These are phyloP conservation scores for Noturus placidus DNA, from an alignment of 2,113 vertebrate genomes.

Conservation along the genomic window DNA sequence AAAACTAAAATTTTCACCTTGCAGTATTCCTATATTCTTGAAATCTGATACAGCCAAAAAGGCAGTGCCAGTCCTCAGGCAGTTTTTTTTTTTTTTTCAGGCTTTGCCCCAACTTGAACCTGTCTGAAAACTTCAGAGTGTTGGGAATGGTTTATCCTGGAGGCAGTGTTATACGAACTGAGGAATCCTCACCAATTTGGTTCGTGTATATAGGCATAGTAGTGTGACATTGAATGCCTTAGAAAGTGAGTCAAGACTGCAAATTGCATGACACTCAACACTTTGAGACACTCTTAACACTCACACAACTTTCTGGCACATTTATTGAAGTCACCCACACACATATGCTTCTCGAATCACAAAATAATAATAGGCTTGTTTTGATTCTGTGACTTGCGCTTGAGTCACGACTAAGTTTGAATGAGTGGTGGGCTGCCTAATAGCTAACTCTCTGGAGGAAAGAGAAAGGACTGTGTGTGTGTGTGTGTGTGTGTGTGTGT, in stretches of 20 bases:
- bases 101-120: neutral
- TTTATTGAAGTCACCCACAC: constrained; percentile 40
- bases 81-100: neutral
- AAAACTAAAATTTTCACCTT: neutral
- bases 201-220: neutral
- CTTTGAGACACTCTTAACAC: constrained; percentile 2
- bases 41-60: neutral
- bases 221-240: constrained; percentile 7
- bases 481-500: constrained; percentile 39
- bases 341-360: constrained; percentile 25
- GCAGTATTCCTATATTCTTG: neutral
- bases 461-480: constrained; percentile 22
- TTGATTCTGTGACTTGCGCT: constrained; percentile 21
- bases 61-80: neutral
- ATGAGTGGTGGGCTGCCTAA: constrained; percentile 39
- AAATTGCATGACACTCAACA: constrained; percentile 28
- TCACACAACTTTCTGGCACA: constrained; percentile 17
- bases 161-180: neutral
- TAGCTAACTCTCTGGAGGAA: constrained; percentile 24
- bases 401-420: constrained; percentile 40
- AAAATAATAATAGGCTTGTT: constrained; percentile 38
- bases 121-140: neutral
- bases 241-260: constrained; percentile 3
- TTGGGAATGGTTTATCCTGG: neutral
- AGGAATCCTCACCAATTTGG: constrained; percentile 12